Evolutionary conservation across 2,113 vertebrate species (phyloP).

Genomic region (Sarotherodon lohbergeri): DNA sequence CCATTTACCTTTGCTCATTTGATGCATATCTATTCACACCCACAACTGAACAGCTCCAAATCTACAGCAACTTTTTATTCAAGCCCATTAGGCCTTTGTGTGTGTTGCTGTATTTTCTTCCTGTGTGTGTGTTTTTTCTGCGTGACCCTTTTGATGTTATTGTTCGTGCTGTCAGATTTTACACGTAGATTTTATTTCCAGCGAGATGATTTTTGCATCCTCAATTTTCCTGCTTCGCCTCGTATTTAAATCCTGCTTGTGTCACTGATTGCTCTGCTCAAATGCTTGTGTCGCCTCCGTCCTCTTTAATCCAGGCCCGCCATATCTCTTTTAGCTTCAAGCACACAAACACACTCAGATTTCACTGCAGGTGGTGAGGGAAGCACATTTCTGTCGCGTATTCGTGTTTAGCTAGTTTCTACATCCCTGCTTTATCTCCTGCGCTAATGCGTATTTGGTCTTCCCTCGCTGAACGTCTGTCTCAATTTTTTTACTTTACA

Average conservation of each 20-base stretch:
- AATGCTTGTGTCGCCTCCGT: neutral
- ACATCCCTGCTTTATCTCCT: neutral
- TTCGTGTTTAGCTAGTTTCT: neutral
- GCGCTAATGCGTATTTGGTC: neutral
- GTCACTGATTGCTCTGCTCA: neutral
- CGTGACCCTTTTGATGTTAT: neutral
- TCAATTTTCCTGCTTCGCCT: neutral
- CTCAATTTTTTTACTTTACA: neutral
- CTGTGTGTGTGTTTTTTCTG: neutral
- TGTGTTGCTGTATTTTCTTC: neutral
- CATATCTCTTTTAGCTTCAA: neutral
- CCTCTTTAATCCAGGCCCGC: neutral
- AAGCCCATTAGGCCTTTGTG: neutral
- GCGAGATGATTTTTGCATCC: neutral
- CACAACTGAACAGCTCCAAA: neutral
- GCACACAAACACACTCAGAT: neutral
- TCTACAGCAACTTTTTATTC: neutral
- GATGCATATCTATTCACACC: neutral
- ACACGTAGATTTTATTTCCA: neutral
- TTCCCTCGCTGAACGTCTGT: neutral
- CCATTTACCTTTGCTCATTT: neutral
- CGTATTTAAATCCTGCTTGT: neutral
- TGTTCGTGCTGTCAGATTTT: neutral
- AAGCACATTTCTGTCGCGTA: neutral
- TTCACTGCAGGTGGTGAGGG: conserved; percentile 6